Percentiles rank a stretch among this genome's conserved stretches.
These are phyloP conservation scores for Cantharis rufa DNA, from an alignment of 2,888 invertebrate species.

Conservation along the genomic window DNA sequence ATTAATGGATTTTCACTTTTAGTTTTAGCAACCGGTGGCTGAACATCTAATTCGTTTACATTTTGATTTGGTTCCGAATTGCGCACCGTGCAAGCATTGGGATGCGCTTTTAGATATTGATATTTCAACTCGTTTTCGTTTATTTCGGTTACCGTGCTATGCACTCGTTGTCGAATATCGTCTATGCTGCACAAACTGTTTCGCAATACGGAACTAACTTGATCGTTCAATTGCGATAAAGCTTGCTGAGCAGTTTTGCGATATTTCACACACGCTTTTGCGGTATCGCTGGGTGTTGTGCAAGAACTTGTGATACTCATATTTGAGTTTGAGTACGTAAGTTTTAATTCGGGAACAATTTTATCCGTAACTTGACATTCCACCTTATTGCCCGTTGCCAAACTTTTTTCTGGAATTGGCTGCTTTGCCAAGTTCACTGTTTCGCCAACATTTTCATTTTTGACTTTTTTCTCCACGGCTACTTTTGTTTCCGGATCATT, in stretches of 20 bases:
- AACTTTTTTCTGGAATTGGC: not conserved
- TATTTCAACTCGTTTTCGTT: conserved; percentile 3
- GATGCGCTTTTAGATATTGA: not conserved
- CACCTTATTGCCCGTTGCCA: not conserved
- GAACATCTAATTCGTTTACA: not conserved
- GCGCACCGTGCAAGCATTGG: not conserved
- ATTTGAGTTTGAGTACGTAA: not conserved
- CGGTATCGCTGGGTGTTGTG: not conserved
- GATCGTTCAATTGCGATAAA: conserved; percentile 34
- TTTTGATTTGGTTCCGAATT: not conserved
- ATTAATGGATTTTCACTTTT: not conserved
- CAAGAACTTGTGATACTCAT: not conserved
- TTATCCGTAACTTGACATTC: not conserved
- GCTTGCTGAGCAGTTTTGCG: conserved; percentile 10
- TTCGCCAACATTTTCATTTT: not conserved
- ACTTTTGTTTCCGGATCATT: no score
- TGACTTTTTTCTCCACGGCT: not conserved
- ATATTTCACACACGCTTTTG: conserved; percentile 10
- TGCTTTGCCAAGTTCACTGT: not conserved
- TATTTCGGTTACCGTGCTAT: conserved; percentile 36
- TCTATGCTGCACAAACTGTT: conserved; percentile 38
- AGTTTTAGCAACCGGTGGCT: not conserved
- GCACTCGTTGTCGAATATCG: conserved; percentile 35
- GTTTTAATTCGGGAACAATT: not conserved
- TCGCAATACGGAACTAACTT: conserved; percentile 37